Conservation (phyloP, 1,140 invertebrate genomes). For the Pseudoatta argentina region DNA sequence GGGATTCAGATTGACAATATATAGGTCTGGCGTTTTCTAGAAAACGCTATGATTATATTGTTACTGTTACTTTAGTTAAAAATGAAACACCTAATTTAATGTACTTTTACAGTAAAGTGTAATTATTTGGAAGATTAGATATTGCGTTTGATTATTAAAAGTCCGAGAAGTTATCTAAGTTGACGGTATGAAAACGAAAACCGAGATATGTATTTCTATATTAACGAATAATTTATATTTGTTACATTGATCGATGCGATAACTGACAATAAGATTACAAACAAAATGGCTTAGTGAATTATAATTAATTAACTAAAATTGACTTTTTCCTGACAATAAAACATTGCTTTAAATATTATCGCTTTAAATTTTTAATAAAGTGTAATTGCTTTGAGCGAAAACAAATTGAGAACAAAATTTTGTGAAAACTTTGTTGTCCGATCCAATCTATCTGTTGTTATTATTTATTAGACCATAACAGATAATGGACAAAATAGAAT, state of each 20-base stretch:
- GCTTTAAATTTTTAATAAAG: too few relatives aligned
- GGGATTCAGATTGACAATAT: not conserved
- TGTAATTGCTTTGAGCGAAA: not conserved
- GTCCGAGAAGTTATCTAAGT: not conserved
- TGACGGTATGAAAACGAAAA: not conserved
- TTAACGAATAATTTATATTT: not conserved
- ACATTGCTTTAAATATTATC: not conserved
- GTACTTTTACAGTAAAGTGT: not conserved
- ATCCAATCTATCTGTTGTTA: constrained; percentile 26
- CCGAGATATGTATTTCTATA: not conserved
- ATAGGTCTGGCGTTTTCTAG: not conserved
- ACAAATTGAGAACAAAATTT: not conserved
- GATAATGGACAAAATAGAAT: not conserved
- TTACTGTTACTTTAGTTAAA: not conserved
- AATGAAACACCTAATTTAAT: not conserved
- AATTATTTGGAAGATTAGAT: not conserved
- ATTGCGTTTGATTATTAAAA: not conserved
- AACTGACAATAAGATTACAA: not conserved
- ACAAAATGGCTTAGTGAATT: not conserved
- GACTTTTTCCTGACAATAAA: not conserved
- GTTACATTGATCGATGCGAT: not conserved
- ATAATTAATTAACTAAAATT: not conserved
- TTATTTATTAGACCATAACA: not conserved
- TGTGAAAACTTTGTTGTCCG: not conserved
- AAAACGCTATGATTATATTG: not conserved